Conservation (phyloP, 2,113 vertebrate genomes). For the Trogon surrucura region DNA sequence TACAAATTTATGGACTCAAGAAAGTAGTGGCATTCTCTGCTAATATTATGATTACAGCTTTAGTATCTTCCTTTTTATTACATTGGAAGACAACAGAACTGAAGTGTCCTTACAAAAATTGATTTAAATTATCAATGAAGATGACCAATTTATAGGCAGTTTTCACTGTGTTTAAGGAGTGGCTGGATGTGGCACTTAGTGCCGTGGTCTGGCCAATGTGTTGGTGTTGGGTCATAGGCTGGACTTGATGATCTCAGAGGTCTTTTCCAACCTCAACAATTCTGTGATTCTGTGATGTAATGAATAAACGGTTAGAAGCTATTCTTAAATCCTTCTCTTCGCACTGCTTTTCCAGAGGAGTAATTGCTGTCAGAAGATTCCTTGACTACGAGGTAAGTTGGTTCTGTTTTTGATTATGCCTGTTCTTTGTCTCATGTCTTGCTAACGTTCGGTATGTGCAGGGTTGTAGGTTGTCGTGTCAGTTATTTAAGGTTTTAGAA, state of each 20-base stretch:
- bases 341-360: neutral
- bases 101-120: neutral
- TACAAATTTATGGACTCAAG: neutral
- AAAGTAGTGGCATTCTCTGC: neutral
- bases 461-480: neutral
- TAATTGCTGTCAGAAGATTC: neutral
- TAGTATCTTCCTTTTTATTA: neutral
- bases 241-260: too few relatives aligned
- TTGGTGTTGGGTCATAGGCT: too few relatives aligned
- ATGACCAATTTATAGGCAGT: neutral
- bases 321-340: neutral
- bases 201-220: too few relatives aligned
- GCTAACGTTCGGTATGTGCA: neutral
- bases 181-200: too few relatives aligned
- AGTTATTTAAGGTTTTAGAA: neutral
- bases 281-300: neutral
- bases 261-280: too few relatives aligned
- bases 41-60: neutral
- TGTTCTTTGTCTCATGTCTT: neutral
- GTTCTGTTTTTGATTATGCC: neutral
- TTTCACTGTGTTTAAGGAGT: neutral
- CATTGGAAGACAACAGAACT: neutral
- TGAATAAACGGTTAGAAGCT: neutral
- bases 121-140: neutral
- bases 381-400: neutral